Evolutionary conservation across 2,113 vertebrate genomes (phyloP).

Genomic region (Galemys pyrenaicus): DNA sequence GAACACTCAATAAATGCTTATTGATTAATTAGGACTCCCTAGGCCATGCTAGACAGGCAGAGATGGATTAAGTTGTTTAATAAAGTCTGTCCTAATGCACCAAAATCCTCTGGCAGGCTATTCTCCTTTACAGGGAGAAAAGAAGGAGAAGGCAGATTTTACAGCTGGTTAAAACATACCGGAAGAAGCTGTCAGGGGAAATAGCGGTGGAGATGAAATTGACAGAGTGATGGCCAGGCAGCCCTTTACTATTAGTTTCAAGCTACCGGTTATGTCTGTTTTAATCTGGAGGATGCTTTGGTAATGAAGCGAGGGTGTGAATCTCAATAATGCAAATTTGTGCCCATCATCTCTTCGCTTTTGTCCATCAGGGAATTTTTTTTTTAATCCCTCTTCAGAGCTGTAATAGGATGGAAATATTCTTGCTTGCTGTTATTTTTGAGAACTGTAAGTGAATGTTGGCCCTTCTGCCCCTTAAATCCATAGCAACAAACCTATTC

Average conservation of each 20-base stretch:
- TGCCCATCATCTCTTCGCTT: conserved; percentile 36
- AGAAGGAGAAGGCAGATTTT: conserved; percentile 42
- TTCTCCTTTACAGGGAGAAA: conserved; percentile 45
- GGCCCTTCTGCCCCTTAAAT: conserved; percentile 74
- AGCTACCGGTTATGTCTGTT: conserved; percentile 57
- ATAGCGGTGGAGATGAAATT: not conserved
- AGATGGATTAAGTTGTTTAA: conserved; percentile 77
- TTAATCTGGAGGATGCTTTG: conserved; percentile 56
- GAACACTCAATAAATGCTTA: conserved; percentile 68
- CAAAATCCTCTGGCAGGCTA: conserved; percentile 48
- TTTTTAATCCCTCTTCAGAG: conserved; percentile 25
- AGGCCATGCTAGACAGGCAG: conserved; percentile 64
- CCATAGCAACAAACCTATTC: conserved; percentile 62
- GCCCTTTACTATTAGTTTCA: conserved; percentile 54
- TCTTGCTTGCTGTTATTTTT: conserved; percentile 56
- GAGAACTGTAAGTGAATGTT: conserved; percentile 62
- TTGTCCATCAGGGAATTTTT: conserved; percentile 22
- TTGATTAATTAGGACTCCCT: conserved; percentile 76
- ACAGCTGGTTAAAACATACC: conserved; percentile 47
- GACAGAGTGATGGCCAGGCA: conserved; percentile 33
- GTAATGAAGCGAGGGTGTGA: not conserved
- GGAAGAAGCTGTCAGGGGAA: conserved; percentile 59
- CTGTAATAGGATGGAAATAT: conserved; percentile 64
- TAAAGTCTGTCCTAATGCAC: conserved; percentile 62
- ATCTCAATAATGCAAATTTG: conserved; percentile 32